A percentile compares a stretch with the other conserved stretches of the same genome.
Conservation (phyloP, 2,888 invertebrate genomes). For the Cryptosula pallasiana region DNA sequence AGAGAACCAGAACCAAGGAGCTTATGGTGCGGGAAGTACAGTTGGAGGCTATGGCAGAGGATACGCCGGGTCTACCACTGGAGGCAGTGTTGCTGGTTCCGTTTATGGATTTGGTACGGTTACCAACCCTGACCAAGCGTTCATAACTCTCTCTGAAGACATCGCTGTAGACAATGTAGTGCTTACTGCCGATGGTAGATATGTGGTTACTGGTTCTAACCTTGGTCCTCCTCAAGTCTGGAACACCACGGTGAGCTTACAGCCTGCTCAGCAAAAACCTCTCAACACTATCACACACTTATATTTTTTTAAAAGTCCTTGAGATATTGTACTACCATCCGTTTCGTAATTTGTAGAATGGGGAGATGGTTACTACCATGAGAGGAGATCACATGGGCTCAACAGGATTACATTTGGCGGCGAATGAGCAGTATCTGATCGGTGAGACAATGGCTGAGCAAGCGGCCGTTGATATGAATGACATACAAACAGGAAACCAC, state of each 20-base stretch:
- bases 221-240: slow-evolving; percentile 53
- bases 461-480: slow-evolving; percentile 40
- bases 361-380: slow-evolving; percentile 50
- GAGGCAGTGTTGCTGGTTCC: slow-evolving; percentile 26
- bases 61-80: slow-evolving; percentile 34
- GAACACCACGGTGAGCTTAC: slow-evolving; percentile 48
- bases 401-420: slow-evolving; percentile 50
- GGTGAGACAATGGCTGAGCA: slow-evolving; percentile 50
- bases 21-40: slow-evolving; percentile 25
- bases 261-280: too few relatives aligned
- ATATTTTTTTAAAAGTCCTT: too few relatives aligned
- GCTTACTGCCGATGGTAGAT: slow-evolving; percentile 45
- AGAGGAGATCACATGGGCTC: slow-evolving; percentile 49
- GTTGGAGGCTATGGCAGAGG: slow-evolving; percentile 29
- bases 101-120: slow-evolving; percentile 27
- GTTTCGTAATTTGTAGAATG: slow-evolving; percentile 38
- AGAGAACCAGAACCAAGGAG: slow-evolving; percentile 12
- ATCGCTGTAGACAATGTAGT: slow-evolving; percentile 51
- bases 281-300: too few relatives aligned
- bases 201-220: slow-evolving; percentile 51
- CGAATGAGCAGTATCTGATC: slow-evolving; percentile 48
- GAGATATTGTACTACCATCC: too few relatives aligned
- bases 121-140: slow-evolving; percentile 25
- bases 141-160: slow-evolving; percentile 43
- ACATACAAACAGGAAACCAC: slow-evolving; percentile 40